Base-by-base conservation (phyloP, 23 tunicate genomes). In the Ciona savignyi region DNA sequence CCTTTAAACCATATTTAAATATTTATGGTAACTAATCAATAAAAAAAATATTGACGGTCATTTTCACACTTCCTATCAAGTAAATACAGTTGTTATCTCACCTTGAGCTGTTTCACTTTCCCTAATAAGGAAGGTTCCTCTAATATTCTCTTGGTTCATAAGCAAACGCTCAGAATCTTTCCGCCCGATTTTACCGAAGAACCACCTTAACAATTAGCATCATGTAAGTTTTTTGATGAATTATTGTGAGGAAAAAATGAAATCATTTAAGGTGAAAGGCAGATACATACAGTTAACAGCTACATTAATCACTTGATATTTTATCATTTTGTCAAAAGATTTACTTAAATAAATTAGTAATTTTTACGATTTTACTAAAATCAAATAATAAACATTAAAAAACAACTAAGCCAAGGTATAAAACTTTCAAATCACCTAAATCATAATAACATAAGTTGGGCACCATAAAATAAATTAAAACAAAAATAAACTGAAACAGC, bases 51-150 rank as follows among this genome's bases (percentile, higher is more conserved):
- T 42, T 42, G n/a, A n/a, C n/a, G n/a, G n/a, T n/a, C n/a, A n/a
- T n/a, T n/a, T n/a, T n/a, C n/a, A n/a, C n/a, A n/a, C n/a, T n/a
- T n/a, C n/a, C n/a, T n/a, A n/a, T n/a, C n/a, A n/a, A n/a, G n/a
- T n/a, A n/a, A n/a, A n/a, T n/a, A n/a, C n/a, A n/a, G n/a, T n/a
- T n/a, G 9, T 42, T 6, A 6, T 42, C 56, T 42, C 29, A 81
- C 94, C 94, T 2, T 24, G 29, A n/a, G 82, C 79, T 34, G 87
- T 82, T 83, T 89, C 89, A 34, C 89, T 85, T 62, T 89, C 89
- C 51, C 89, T 29, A 6, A 89, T 78, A 76, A 89, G 72, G 35
- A 83, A 89, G 23, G 79, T 74, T 42, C 96, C 96, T 56, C 49
- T 73, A 22, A 33, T 49, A 66, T 94, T 94, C 0, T 31, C 62